Conservation (phyloP, 2,113 vertebrate genomes). For the Phyllopteryx taeniolatus region DNA sequence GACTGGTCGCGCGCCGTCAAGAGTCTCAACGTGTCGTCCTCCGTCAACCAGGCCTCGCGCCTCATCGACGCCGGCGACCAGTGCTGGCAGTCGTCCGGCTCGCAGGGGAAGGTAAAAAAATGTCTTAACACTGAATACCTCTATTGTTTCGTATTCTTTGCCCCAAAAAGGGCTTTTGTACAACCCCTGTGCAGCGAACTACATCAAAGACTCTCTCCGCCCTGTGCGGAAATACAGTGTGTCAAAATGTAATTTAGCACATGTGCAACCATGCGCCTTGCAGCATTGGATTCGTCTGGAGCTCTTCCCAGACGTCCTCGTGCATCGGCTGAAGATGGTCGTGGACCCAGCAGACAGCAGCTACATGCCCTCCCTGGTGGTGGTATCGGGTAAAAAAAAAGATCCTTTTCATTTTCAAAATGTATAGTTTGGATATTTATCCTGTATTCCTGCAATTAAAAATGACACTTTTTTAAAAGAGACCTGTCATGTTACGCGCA, state of each 20-base stretch:
- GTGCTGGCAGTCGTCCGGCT: constrained; percentile 98
- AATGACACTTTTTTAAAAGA: not conserved
- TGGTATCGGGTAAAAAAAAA: constrained; percentile 90
- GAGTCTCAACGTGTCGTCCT: constrained; percentile 89
- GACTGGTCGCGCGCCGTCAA: constrained; percentile 96
- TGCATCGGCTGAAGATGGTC: constrained; percentile 91
- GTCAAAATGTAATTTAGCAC: not conserved
- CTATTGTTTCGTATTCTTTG: not conserved
- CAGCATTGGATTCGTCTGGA: constrained; percentile 98
- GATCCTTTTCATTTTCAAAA: not conserved
- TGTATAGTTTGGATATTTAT: not conserved
- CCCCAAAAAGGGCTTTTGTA: not conserved
- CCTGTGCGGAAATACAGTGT: too few relatives aligned
- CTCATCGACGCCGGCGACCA: constrained; percentile 91
- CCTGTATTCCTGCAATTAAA: not conserved
- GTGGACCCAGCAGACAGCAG: constrained; percentile 98
- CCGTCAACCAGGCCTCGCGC: constrained; percentile 89
- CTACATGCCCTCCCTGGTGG: constrained; percentile 97
- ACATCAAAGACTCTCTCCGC: too few relatives aligned
- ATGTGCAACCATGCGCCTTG: not conserved
- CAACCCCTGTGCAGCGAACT: not conserved
- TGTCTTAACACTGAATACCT: not conserved
- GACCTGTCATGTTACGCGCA: constrained; percentile 38
- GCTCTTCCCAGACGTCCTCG: constrained; percentile 92
- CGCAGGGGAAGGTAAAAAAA: constrained; percentile 88